Percentiles rank a stretch among this genome's conserved stretches.
phyloP scores from a whole-genome alignment of 2,113 vertebrate species.

The Hemibagrus wyckioides region DNA sequence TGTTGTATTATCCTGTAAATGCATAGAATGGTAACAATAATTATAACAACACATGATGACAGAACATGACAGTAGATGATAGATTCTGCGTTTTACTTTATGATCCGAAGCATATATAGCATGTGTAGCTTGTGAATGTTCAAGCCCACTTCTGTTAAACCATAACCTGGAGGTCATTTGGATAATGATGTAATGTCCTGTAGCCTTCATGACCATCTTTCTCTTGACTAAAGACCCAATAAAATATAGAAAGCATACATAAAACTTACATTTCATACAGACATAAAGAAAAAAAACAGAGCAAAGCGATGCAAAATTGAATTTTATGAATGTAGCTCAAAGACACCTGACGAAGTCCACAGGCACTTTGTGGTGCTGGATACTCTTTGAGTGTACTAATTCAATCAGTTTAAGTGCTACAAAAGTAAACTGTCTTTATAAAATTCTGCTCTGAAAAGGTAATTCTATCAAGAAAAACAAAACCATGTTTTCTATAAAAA shows the following conservation, averaged over 20 bases:
- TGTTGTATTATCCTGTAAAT: constrained; percentile 29
- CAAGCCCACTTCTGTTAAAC: constrained; percentile 23
- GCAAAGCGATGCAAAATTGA: constrained; percentile 49
- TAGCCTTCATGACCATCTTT: constrained; percentile 30
- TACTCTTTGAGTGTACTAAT: constrained; percentile 72
- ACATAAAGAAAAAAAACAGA: constrained; percentile 37
- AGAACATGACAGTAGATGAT: constrained; percentile 24
- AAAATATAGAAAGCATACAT: constrained; percentile 21
- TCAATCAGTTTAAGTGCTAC: constrained; percentile 75
- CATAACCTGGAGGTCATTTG: constrained; percentile 29
- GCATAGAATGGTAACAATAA: constrained; percentile 39
- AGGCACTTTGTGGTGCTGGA: constrained; percentile 76
- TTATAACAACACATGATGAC: constrained; percentile 16
- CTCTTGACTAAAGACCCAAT: constrained; percentile 20
- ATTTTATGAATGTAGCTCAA: constrained; percentile 54
- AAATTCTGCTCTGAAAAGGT: constrained; percentile 66
- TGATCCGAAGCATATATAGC: constrained; percentile 5
- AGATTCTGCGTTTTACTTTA: neutral
- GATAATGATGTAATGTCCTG: constrained; percentile 33
- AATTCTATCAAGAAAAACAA: constrained; percentile 61
- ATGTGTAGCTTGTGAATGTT: constrained; percentile 28
- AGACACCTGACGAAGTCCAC: constrained; percentile 69
- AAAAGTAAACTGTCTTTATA: constrained; percentile 68
- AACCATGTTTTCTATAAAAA: constrained; percentile 52
- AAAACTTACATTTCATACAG: constrained; percentile 23